A percentile compares a stretch with the other conserved stretches of the same genome.
phyloP scores from a whole-genome alignment of 1,140 invertebrate species.

The Uloborus diversus region DNA sequence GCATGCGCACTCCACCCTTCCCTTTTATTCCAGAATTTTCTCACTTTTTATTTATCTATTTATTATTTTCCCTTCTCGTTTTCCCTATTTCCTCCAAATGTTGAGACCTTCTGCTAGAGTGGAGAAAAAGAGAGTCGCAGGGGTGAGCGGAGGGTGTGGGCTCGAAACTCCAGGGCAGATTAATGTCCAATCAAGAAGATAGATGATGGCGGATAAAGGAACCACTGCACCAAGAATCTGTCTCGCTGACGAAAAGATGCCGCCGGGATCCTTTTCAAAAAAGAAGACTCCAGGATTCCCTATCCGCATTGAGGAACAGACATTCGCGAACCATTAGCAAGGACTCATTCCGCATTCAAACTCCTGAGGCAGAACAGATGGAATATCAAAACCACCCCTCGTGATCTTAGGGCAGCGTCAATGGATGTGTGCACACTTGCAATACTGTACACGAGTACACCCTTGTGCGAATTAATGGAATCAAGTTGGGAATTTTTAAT shows the following conservation, averaged over 20 bases:
- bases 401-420: conserved; percentile 14
- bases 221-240: conserved; percentile 40
- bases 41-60: neutral
- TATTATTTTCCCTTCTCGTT: neutral
- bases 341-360: conserved; percentile 14
- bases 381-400: neutral
- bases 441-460: no score
- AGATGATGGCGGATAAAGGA: conserved; percentile 49
- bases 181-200: conserved; percentile 55
- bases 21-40: conserved; percentile 13
- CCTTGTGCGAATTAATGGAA: no score
- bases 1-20: conserved; percentile 26
- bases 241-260: conserved; percentile 37
- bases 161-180: conserved; percentile 19
- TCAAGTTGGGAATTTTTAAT: no score
- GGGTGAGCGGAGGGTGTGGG: neutral
- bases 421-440: conserved; percentile 51
- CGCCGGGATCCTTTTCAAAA: neutral
- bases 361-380: neutral
- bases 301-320: neutral
- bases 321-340: conserved; percentile 14
- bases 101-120: neutral
- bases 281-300: neutral
- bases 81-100: neutral
- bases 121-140: neutral